These are phyloP conservation scores for Nycticryphes semicollaris DNA, from an alignment of 2,113 vertebrate genomes.

Conservation along the genomic window DNA sequence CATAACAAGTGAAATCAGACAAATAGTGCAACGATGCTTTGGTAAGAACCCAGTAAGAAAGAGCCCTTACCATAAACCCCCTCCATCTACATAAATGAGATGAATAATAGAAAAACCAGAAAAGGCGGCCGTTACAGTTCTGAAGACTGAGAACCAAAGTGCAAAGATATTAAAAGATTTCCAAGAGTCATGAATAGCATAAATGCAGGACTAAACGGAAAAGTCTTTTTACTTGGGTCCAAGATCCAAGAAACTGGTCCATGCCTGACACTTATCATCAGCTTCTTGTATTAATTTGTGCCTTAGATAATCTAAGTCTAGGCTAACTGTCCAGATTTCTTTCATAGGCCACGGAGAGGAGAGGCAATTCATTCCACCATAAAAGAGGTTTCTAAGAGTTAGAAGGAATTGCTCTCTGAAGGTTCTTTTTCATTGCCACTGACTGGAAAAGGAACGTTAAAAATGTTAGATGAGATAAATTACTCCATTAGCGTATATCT, in stretches of 20 bases:
- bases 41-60: not conserved
- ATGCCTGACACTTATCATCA: not conserved
- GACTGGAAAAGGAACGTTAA: not conserved
- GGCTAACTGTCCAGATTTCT: not conserved
- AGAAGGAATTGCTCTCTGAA: not conserved
- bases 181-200: not conserved
- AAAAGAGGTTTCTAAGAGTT: not conserved
- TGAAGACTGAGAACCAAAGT: not conserved
- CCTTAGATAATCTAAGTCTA: not conserved
- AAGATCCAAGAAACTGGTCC: not conserved
- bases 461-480: constrained; percentile 4
- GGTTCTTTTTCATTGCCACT: not conserved
- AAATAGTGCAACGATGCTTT: not conserved
- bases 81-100: not conserved
- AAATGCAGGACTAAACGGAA: not conserved
- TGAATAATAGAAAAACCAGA: not conserved
- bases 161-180: not conserved
- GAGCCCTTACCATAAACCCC: not conserved
- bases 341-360: not conserved
- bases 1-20: not conserved
- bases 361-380: not conserved
- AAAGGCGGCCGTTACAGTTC: not conserved
- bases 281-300: not conserved
- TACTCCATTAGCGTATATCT: not conserved
- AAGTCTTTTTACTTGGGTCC: not conserved